Base-by-base conservation (phyloP, 2,113 vertebrate genomes). In the Speoplatyrhinus poulsoni region DNA sequence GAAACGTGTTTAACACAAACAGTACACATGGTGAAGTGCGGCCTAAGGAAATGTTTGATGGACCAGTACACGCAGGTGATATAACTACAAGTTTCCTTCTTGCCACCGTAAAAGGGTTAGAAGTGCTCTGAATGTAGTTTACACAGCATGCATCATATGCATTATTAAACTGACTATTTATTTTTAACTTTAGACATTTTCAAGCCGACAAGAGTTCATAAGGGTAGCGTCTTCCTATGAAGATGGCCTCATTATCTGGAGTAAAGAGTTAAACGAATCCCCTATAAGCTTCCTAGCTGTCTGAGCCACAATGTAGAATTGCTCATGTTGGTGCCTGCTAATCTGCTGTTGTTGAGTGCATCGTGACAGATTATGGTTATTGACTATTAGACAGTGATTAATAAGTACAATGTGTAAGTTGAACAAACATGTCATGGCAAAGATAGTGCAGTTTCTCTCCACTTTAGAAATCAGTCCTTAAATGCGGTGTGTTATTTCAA, bases 71-170 rank as follows among this genome's bases (percentile, higher is more conserved):
- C 13, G 53, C 48, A 49, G 57, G 53, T 41, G 13, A 70, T 16
- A 32, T 46, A 65, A 59, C 55, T 69, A 83, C 82, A 83, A 70
- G 69, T 77, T 85, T 54, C 69, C 75, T 84, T 68, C 60, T 49
- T 13, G 63, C 58, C 58, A 62, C 16, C 12, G 41, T 74, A 12
- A 65, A 52, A 50, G 15, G 33, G 47, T 82, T 53, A 66, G 54
- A 7, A 10, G 47, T 55, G 9, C 5, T 58, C 54, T 17, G 9
- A 12, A 33, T 52, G 46, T 17, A 60, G 32, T 46, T 19, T 55
- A n/a, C 12, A 41, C 7, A 41, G 36, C 36, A 41, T 41, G 36
- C 36, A 41, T 41, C 7, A 41, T 41, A 41, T 62, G 6, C 54
- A 8, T 50, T 26, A 67, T 52, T 54, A 60, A 9, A 63, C 0